Evolutionary conservation across 2,888 invertebrate genomes (phyloP).

Genomic region (Spodoptera picta): DNA sequence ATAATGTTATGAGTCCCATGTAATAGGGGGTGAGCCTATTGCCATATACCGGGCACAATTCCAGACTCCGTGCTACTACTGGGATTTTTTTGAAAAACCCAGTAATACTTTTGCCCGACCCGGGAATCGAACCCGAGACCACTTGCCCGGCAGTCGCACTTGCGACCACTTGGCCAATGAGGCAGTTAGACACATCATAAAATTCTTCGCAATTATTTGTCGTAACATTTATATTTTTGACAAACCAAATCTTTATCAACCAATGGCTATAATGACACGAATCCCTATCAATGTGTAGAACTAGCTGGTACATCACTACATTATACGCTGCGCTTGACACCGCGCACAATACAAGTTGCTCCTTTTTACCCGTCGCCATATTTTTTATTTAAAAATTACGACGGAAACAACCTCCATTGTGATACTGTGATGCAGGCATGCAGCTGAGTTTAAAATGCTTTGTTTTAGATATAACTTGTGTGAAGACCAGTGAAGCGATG

Average conservation of each 20-base stretch:
- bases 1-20: too few species aligned
- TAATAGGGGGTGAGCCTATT: too few species aligned
- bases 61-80: too few species aligned
- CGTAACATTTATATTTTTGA: background rate
- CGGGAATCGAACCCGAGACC: too few species aligned
- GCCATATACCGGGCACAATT: too few species aligned
- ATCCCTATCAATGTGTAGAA: slow-evolving; percentile 14
- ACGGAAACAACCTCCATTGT: slow-evolving; percentile 47
- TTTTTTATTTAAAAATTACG: slow-evolving; percentile 52
- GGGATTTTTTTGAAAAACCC: too few species aligned
- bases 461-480: slow-evolving; percentile 28
- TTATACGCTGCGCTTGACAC: slow-evolving; percentile 59
- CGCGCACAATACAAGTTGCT: slow-evolving; percentile 51
- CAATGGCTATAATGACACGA: slow-evolving; percentile 32
- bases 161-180: too few species aligned
- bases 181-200: too few species aligned
- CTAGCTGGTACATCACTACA: slow-evolving; percentile 47
- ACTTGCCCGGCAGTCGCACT: too few species aligned
- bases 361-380: slow-evolving; percentile 27
- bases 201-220: too few species aligned
- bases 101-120: too few species aligned
- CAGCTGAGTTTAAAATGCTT: slow-evolving; percentile 28
- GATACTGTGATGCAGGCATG: slow-evolving; percentile 3
- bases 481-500: slow-evolving; percentile 14
- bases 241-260: slow-evolving; percentile 23